A percentile compares a stretch with the other conserved stretches of the same genome.
Conservation (phyloP, 2,888 invertebrate species). For the Meteorus colon region DNA sequence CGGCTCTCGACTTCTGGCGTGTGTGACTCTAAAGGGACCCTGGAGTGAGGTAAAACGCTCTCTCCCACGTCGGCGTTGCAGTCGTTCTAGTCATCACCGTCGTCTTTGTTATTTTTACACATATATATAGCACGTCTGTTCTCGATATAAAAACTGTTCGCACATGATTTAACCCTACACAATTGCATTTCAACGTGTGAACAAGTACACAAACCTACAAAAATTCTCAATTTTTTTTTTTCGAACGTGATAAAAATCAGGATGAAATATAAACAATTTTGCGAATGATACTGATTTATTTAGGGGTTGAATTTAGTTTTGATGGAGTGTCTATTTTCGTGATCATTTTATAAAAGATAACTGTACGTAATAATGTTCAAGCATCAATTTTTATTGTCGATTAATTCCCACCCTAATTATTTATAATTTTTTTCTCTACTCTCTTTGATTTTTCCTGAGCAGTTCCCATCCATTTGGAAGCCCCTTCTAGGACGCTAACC, state of each 20-base stretch:
- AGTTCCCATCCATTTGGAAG: slow-evolving; percentile 16
- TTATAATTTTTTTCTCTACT: neutral
- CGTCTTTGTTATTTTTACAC: neutral
- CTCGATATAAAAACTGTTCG: slow-evolving; percentile 40
- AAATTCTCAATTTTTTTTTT: slow-evolving; percentile 6
- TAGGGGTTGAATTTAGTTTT: neutral
- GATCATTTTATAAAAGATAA: neutral
- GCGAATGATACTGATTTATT: neutral
- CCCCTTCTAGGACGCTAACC: neutral
- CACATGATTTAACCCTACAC: slow-evolving; percentile 31
- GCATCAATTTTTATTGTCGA: neutral
- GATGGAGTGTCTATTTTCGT: neutral
- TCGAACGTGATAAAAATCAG: neutral
- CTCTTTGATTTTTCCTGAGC: neutral
- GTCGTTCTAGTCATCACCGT: slow-evolving; percentile 15
- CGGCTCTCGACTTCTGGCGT: slow-evolving; percentile 38
- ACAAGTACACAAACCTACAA: neutral
- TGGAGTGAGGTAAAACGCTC: slow-evolving; percentile 40
- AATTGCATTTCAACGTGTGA: slow-evolving; percentile 17
- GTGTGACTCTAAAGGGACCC: slow-evolving; percentile 41
- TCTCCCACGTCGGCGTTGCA: slow-evolving; percentile 41
- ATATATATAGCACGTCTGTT: slow-evolving; percentile 9
- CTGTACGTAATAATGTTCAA: neutral
- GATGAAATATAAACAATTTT: neutral
- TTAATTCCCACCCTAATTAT: slow-evolving; percentile 1